These are phyloP conservation scores for Thalassoma bifasciatum DNA, from an alignment of 2,113 vertebrate genomes.

Conservation along the genomic window DNA sequence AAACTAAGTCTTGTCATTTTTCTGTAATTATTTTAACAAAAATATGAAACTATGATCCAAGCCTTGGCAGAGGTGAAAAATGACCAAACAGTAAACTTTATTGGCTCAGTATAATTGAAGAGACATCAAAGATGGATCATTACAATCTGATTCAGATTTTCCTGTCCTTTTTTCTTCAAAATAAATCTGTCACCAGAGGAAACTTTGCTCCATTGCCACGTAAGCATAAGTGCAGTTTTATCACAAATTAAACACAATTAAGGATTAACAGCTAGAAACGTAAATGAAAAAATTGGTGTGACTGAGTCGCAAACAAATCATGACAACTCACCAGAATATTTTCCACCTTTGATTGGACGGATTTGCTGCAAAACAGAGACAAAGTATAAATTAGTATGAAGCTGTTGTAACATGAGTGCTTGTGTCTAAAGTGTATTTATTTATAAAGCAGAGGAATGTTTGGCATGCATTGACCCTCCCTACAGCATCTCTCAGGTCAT, in stretches of 20 bases:
- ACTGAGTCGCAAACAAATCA: not conserved
- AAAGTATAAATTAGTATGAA: conserved; percentile 76
- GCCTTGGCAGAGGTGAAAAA: too few relatives aligned
- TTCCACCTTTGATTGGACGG: conserved; percentile 99
- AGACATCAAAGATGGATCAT: not conserved
- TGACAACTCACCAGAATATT: conserved; percentile 96
- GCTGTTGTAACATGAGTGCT: conserved; percentile 74
- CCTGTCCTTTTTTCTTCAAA: not conserved
- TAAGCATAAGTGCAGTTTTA: not conserved
- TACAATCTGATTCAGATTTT: not conserved
- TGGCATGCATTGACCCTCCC: conserved; percentile 77
- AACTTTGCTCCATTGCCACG: not conserved
- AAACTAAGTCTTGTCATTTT: too few relatives aligned
- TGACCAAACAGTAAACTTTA: not conserved
- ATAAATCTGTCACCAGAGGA: not conserved
- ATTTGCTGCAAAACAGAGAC: conserved; percentile 91
- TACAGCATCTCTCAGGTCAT: conserved; percentile 73
- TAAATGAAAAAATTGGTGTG: too few relatives aligned
- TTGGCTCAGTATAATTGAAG: not conserved
- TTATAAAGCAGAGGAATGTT: conserved; percentile 83
- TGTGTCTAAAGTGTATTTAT: conserved; percentile 80
- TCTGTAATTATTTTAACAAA: too few relatives aligned
- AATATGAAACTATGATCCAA: too few relatives aligned
- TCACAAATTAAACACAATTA: not conserved
- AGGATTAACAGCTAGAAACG: too few relatives aligned